Conservation (phyloP, 2,888 invertebrate genomes). For the Macaria notata region DNA sequence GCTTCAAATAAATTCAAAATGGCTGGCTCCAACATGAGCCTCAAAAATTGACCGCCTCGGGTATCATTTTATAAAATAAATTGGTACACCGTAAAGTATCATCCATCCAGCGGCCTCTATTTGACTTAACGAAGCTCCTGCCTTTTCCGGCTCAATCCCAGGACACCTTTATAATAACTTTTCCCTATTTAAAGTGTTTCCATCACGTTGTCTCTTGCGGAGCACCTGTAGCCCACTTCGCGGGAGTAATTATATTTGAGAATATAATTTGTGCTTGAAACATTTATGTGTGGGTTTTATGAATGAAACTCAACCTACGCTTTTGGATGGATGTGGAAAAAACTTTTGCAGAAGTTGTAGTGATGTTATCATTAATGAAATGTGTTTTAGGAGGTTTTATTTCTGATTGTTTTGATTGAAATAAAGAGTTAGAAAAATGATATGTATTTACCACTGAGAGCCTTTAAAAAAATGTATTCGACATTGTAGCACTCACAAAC, state of each 20-base stretch:
- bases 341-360: no score
- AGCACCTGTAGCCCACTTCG: conserved; percentile 31
- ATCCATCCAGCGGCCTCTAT: conserved; percentile 25
- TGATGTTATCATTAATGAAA: no score
- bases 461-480: no score
- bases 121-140: conserved; percentile 29
- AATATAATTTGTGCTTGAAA: conserved; percentile 17
- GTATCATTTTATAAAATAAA: conserved; percentile 18
- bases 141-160: conserved; percentile 30
- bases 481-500: no score
- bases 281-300: conserved; percentile 18
- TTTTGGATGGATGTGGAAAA: background rate
- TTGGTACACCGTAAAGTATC: conserved; percentile 21
- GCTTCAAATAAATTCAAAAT: conserved; percentile 9
- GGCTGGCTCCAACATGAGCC: conserved; percentile 4
- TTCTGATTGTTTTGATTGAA: no score
- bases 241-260: conserved; percentile 27
- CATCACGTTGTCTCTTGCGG: conserved; percentile 32
- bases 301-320: conserved; percentile 7
- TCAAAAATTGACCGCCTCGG: conserved; percentile 7
- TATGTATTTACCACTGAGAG: no score
- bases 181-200: conserved; percentile 35
- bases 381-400: no score
- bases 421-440: no score
- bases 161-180: conserved; percentile 31